Evolutionary conservation across 1,140 invertebrate genomes (phyloP).

Genomic region (Sitodiplosis mosellana): DNA sequence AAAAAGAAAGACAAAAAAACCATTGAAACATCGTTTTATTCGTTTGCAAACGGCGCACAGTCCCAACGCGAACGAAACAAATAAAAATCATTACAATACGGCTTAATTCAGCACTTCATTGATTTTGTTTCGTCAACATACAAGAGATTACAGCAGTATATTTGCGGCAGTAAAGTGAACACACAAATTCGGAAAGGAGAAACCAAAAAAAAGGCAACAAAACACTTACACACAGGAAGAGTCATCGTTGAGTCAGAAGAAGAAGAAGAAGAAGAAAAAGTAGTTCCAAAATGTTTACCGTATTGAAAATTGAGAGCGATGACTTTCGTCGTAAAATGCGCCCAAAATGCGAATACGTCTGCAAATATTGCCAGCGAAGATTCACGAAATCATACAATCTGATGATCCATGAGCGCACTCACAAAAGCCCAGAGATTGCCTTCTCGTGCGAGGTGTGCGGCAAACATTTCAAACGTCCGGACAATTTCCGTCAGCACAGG

Average conservation of each 20-base stretch:
- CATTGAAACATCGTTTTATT: no score
- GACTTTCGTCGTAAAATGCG: constrained; percentile 85
- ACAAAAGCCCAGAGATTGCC: constrained; percentile 90
- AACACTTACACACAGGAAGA: no score
- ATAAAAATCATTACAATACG: no score
- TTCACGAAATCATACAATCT: constrained; percentile 99
- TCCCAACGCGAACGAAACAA: no score
- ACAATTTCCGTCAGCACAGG: constrained; percentile 91
- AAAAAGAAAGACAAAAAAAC: no score
- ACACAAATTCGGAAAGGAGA: no score
- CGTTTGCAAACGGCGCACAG: no score
- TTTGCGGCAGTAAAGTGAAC: no score
- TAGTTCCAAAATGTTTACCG: constrained; percentile 56
- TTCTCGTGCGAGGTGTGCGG: constrained; percentile 98
- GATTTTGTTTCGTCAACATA: no score
- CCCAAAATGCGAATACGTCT: constrained; percentile 94
- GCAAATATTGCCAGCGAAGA: constrained; percentile 94
- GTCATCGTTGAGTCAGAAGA: neutral
- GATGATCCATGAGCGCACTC: constrained; percentile 96
- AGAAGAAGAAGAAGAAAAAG: constrained; percentile 6
- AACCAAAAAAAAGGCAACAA: no score
- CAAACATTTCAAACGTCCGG: constrained; percentile 95
- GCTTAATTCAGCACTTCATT: no score
- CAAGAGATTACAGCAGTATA: no score
- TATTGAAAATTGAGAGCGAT: constrained; percentile 78